phyloP scores from a whole-genome alignment of 2,888 invertebrate species.

The Fragum sueziense region DNA sequence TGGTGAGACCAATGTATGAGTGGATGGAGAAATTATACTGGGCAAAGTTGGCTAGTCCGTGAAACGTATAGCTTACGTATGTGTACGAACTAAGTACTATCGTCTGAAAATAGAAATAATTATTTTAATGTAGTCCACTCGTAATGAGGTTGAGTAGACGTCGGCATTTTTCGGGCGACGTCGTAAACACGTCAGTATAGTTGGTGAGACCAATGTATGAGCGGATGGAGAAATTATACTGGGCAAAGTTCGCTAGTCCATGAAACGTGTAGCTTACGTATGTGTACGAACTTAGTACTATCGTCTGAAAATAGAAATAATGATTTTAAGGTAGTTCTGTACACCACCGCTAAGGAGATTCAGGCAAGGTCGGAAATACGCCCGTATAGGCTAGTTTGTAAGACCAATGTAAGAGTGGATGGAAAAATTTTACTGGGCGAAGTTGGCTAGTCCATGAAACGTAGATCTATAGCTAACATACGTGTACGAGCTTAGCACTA shows the following conservation, averaged over 20 bases:
- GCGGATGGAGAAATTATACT: constrained; percentile 49
- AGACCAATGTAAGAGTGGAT: too few relatives aligned
- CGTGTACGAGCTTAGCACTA: neutral
- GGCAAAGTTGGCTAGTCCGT: constrained; percentile 56
- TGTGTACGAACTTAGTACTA: neutral
- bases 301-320: neutral
- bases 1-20: constrained; percentile 49
- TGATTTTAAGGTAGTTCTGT: too few relatives aligned
- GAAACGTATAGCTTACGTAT: constrained; percentile 28
- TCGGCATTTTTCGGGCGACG: too few relatives aligned
- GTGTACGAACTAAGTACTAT: neutral
- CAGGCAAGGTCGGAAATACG: too few relatives aligned
- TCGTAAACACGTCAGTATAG: constrained; percentile 37
- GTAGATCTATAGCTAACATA: constrained; percentile 32
- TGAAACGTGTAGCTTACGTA: constrained; percentile 26
- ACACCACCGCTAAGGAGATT: too few relatives aligned
- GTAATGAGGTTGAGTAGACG: too few relatives aligned
- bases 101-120: too few relatives aligned
- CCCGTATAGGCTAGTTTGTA: too few relatives aligned
- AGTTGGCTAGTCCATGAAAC: constrained; percentile 49
- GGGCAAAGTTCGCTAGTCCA: constrained; percentile 56
- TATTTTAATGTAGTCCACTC: too few relatives aligned
- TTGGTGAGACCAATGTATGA: constrained; percentile 53
- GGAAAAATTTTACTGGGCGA: constrained; percentile 51
- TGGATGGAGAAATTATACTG: constrained; percentile 54